Percentiles rank a stretch among this genome's conserved stretches.
phyloP scores from a whole-genome alignment of 2,113 vertebrate species.

The Mastomys coucha region DNA sequence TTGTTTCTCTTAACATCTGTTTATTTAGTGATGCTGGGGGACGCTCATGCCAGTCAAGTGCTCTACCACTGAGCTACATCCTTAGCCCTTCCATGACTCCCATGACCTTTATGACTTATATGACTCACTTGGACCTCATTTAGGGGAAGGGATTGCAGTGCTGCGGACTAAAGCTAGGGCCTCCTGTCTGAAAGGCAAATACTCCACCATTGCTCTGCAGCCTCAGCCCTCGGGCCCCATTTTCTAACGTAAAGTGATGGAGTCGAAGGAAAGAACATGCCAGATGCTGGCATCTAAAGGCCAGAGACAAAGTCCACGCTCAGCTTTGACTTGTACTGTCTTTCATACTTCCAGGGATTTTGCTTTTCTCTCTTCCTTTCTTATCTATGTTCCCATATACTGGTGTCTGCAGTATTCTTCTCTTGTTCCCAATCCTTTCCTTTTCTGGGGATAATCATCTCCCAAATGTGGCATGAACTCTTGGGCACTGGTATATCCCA shows the following conservation, averaged over 20 bases:
- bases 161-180: background rate
- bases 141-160: background rate
- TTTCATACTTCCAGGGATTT: background rate
- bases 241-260: background rate
- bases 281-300: background rate
- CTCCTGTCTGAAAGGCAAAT: background rate
- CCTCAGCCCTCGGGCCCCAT: background rate
- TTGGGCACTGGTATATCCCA: background rate
- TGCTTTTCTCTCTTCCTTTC: background rate
- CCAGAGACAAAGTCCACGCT: background rate
- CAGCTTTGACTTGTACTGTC: background rate
- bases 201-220: background rate
- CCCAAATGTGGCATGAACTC: background rate
- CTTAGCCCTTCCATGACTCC: background rate
- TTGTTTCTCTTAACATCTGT: background rate
- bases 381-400: background rate
- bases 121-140: background rate
- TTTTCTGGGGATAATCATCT: constrained; percentile 27
- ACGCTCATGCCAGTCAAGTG: background rate
- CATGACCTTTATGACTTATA: background rate
- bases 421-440: background rate
- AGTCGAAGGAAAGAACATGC: background rate
- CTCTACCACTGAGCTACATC: background rate
- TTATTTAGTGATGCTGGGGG: background rate
- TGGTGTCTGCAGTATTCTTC: background rate